These are phyloP conservation scores for Gasterosteus nipponicus DNA, from an alignment of 2,113 vertebrate genomes.

Conservation along the genomic window DNA sequence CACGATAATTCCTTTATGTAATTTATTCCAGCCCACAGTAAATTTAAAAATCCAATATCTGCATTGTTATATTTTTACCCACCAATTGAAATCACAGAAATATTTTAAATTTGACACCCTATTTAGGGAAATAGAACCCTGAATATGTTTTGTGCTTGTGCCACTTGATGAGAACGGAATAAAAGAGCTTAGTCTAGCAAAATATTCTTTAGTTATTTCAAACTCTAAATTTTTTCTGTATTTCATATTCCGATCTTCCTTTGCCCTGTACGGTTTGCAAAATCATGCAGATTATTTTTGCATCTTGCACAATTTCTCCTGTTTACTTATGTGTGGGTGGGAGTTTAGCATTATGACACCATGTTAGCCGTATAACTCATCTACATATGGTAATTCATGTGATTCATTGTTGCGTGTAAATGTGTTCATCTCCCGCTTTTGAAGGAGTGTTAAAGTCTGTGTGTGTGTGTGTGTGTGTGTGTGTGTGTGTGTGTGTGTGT, in stretches of 20 bases:
- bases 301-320: slow-evolving; percentile 12
- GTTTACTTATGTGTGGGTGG: slow-evolving; percentile 34
- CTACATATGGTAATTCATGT: slow-evolving; percentile 39
- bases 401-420: slow-evolving; percentile 22
- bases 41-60: background rate
- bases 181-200: too few species aligned
- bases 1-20: background rate
- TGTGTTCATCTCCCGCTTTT: slow-evolving; percentile 7
- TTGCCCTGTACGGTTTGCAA: background rate
- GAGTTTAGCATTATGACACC: slow-evolving; percentile 13
- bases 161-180: too few species aligned
- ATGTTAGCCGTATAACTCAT: slow-evolving; percentile 36
- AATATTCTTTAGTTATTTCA: background rate
- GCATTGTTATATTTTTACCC: too few species aligned
- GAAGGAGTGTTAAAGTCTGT: slow-evolving; percentile 3
- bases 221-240: background rate
- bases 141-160: background rate
- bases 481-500: slow-evolving; percentile 7
- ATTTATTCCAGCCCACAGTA: background rate
- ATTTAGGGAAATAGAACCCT: background rate
- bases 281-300: background rate
- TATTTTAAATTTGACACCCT: background rate
- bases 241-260: background rate
- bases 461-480: background rate
- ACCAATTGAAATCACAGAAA: background rate